Base-by-base conservation (phyloP, 1,140 invertebrate genomes). In the Epicauta chinensis region DNA sequence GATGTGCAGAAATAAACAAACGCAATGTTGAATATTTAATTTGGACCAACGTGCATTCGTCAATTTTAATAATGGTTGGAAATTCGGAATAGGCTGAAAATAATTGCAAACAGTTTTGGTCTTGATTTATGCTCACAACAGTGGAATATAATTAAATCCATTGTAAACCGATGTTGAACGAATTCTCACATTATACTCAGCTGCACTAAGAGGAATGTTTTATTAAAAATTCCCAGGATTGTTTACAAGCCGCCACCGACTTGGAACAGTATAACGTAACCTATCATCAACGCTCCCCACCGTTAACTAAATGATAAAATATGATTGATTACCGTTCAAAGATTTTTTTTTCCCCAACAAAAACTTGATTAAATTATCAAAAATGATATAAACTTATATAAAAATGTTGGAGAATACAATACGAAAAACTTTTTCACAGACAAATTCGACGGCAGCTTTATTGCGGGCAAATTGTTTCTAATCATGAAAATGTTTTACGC, bases 401-500 rank as follows among this genome's bases (percentile, higher is more conserved):
- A 23, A 23, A 1, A 3, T 23, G 23, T 23, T 5, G 2, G n/a
- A n/a, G n/a, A n/a, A n/a, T n/a, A n/a, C n/a, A n/a, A n/a, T n/a
- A n/a, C 7, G 23, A 7, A 23, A 23, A 23, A 23, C 4, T 1
- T 23, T 23, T 23, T 23, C 23, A 23, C 23, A 23, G 23, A 23
- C 23, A 23, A 23, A 23, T 23, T 23, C 7, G 23, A 23, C 23
- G 23, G 15, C 36, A 47, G 45, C 37, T 47, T 47, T 47, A 47
- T 47, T 47, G 45, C 37, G 32, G 45, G 37, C 4, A 47, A 47
- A 47, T 47, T 47, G 45, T 47, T 47, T 47, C 45, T 47, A 47
- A 47, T 47, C 38, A 51, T 51, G 48, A 34, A 51, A 51, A 51
- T 51, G 38, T 51, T 51, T 51, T 51, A 47, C 45, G 48, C 48